Conservation (phyloP, 2,888 invertebrate genomes). For the Tanaodytes sp. region DNA sequence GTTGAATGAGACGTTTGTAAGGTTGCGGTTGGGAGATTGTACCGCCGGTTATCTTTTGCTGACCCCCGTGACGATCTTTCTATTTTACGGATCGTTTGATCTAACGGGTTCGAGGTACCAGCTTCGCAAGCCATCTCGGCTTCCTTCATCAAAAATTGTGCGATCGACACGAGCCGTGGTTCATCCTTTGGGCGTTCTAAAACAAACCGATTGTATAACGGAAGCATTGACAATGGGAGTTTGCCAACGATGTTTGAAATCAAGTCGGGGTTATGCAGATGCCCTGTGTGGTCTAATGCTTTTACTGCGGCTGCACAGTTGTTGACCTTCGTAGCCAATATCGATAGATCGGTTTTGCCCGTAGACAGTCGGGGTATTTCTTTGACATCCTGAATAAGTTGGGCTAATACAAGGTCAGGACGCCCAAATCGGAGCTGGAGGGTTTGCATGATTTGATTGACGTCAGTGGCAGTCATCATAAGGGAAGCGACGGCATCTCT, state of each 20-base stretch:
- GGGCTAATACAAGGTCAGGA: background rate
- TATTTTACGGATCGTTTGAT: too few relatives aligned
- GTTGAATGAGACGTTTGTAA: too few relatives aligned
- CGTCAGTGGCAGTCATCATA: background rate
- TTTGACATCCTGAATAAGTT: background rate
- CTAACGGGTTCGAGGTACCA: conserved; percentile 4
- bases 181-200: background rate
- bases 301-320: conserved; percentile 5
- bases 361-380: background rate
- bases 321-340: conserved; percentile 4
- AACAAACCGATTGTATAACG: conserved; percentile 2
- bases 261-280: background rate
- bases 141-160: conserved; percentile 21
- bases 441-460: background rate
- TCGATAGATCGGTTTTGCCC: background rate
- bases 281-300: background rate
- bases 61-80: too few relatives aligned
- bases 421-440: background rate
- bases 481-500: conserved; percentile 2
- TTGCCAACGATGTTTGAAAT: background rate
- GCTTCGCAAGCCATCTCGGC: conserved; percentile 24
- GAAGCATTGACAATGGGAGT: conserved; percentile 3
- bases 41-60: too few relatives aligned
- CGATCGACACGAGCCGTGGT: background rate
- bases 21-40: too few relatives aligned